Evolutionary conservation across 2,888 invertebrate species (phyloP), one percentile per base, ranked within the genome.

Genomic region (Pachymerium ferrugineum): DNA sequence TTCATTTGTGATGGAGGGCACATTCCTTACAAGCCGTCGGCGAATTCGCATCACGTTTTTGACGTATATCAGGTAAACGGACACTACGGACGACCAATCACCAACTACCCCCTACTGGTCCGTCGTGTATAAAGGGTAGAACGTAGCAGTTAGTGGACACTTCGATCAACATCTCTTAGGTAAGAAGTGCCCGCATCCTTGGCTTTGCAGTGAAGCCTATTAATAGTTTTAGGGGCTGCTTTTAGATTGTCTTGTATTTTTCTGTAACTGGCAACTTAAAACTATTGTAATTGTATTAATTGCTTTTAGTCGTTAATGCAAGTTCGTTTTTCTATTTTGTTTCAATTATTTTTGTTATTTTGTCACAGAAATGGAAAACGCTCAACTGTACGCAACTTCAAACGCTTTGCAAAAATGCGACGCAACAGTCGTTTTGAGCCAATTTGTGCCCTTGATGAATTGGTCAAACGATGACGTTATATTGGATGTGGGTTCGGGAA

Each of bases 401-500:
- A 90, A 89, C 81, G 85, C 84, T 71, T 81, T 91, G 73, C 93
- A 93, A 81, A 87, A 87, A 76, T 85, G 87, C 25, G 90, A 89
- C 79, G 87, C 89, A 8, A 80, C 85, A 0, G 86, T 87, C 75
- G 86, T 89, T 12, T 81, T 92, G 70, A 85, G 89, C 35, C 88
- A 89, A 79, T 90, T 88, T 80, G 82, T 86, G 5, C 81, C 83
- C 8, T 82, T 85, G 77, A 83, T 90, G 31, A 83, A 85, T 75
- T 89, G 88, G 88, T 84, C 84, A 72, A 78, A 81, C 14, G 83
- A 83, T 71, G 77, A 81, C 82, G 30, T 78, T 77, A 67, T 84
- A 70, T 78, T 85, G 54, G 92, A 92, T 78, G 85, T 92, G 42
- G 92, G 92, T 0, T 89, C 89, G 76, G 92, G 91, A 0, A 88